These are phyloP conservation scores for Sitta carolinensis DNA, from an alignment of 2,797 vertebrate genomes.

Conservation along the genomic window DNA sequence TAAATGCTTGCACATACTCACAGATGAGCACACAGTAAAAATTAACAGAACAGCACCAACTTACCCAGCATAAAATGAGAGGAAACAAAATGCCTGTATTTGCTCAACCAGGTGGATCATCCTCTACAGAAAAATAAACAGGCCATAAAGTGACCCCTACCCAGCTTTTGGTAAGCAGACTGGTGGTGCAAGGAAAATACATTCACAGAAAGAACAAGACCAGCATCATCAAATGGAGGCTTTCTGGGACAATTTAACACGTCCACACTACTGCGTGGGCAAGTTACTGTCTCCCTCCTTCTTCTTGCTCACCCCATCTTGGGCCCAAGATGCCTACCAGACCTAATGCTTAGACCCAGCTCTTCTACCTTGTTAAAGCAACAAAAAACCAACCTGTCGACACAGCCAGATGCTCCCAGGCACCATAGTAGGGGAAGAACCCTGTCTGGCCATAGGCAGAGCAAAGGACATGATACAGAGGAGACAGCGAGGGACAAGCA, in stretches of 20 bases:
- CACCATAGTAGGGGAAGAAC: accelerated
- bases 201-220: not conserved
- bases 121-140: not conserved
- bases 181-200: not conserved
- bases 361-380: not conserved
- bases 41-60: not conserved
- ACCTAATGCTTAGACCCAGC: not conserved
- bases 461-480: not conserved
- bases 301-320: not conserved
- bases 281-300: not conserved
- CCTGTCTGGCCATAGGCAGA: not conserved
- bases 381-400: not conserved
- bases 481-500: not conserved
- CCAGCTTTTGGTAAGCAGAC: not conserved
- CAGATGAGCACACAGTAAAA: not conserved
- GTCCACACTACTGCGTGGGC: not conserved
- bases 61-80: not conserved
- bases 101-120: not conserved
- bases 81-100: not conserved
- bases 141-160: not conserved
- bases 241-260: not conserved
- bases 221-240: not conserved
- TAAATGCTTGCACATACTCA: not conserved
- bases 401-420: not conserved
- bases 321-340: not conserved